Evolutionary conservation across 2,888 invertebrate species (phyloP).

Genomic region (Cephus spinipes): DNA sequence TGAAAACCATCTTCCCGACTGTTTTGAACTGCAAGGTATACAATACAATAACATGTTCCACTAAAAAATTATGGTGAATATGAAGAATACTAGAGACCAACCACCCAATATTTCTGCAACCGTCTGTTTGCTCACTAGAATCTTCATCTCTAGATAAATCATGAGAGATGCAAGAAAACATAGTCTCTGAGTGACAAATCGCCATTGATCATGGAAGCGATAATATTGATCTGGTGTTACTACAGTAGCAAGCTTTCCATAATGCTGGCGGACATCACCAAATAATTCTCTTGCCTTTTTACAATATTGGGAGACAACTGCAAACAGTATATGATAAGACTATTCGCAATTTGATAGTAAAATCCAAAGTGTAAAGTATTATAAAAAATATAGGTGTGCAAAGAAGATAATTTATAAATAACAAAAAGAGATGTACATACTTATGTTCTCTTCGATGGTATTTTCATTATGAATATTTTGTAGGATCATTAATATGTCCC

Average conservation of each 20-base stretch:
- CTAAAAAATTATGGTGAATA: not conserved
- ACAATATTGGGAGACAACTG: constrained; percentile 75
- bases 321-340: constrained; percentile 13
- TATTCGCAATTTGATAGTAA: not conserved
- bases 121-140: constrained; percentile 79
- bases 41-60: constrained; percentile 1
- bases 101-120: constrained; percentile 83
- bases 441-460: constrained; percentile 75
- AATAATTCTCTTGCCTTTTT: constrained; percentile 75
- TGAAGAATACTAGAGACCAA: constrained; percentile 54
- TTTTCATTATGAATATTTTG: constrained; percentile 84
- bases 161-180: constrained; percentile 83
- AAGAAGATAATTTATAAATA: constrained; percentile 15
- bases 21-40: constrained; percentile 74
- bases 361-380: constrained; percentile 19
- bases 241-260: constrained; percentile 73
- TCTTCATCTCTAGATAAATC: constrained; percentile 83
- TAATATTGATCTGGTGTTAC: constrained; percentile 86
- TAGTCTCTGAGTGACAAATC: constrained; percentile 82
- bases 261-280: constrained; percentile 74
- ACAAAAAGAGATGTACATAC: constrained; percentile 47
- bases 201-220: constrained; percentile 91
- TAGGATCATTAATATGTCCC: constrained; percentile 82
- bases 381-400: constrained; percentile 5
- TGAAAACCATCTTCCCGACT: constrained; percentile 83